Evolutionary conservation across 2,888 invertebrate genomes (phyloP), one percentile per base, ranked within the genome.

Genomic region (Drosophila diplacantha): DNA sequence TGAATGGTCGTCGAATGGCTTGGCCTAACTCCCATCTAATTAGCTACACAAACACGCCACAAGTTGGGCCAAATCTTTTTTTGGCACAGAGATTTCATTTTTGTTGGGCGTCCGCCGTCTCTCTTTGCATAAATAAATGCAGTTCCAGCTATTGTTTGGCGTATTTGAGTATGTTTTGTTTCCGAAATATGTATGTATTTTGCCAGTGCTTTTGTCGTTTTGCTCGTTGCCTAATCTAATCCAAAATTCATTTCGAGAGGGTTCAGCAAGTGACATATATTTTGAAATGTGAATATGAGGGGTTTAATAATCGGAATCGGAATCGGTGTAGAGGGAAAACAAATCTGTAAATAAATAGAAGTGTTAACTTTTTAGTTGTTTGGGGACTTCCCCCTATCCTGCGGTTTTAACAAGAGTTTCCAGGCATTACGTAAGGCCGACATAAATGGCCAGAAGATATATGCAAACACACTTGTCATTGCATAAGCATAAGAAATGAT

Each of bases 61-160:
- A 53, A 55, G 44, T 46, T 44, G 46, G 29, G 60, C 60, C 49
- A 49, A 71, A 56, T 69, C 44, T 62, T 38, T 44, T 64, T 63
- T 57, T 64, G 57, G 57, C 61, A 66, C 69, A 66, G 38, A 51
- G 53, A 61, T 47, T 54, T 57, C 37, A 46, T 55, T 51, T 43
- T 44, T 49, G 29, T 52, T 29, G 24, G 24, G 32, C 41, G 59
- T 49, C 32, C 24, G 24, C 32, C 44, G 49, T 43, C 37, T 37
- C 46, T 66, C 55, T 67, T 81, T 76, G 75, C 75, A 76, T 72
- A 75, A 73, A 79, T 81, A 75, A 70, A 77, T 81, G 80, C 73
- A 80, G 66, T 79, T 74, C 60, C 58, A 43, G 59, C 49, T 49
- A 58, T 61, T 61, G 52, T 61, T 56, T 47, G 47, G 37, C 37